Evolutionary conservation across 2,888 invertebrate genomes (phyloP), one percentile per base, ranked within the genome.

Genomic region (Dolichomitus sp.): DNA sequence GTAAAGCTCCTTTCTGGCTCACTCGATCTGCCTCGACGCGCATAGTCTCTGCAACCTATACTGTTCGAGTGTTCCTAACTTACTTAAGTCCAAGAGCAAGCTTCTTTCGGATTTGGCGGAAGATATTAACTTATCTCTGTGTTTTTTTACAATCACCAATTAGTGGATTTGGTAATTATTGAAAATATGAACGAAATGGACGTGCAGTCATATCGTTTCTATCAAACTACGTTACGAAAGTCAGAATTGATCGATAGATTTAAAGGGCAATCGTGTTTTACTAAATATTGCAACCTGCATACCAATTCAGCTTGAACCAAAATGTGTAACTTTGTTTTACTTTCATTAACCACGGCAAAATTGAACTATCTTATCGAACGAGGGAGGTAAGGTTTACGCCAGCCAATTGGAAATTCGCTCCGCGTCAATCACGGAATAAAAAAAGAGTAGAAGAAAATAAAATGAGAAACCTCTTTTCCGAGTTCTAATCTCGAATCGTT

Each of bases 401-500:
- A 33, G 33, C 59, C 70, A 74, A 82, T 82, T 66, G 78, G 70
- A 65, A 79, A 82, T 82, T 82, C 78, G 45, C 27, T 68, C 14
- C 65, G 45, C 78, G 78, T 69, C 70, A 63, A 69, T 74, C 48
- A 23, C n/a, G 30, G 48, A 30, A 66, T 48, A 40, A 70, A 50
- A 48, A 70, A 73, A 48, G 23, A 14, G 45, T 37, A 23, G 52
- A 70, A 30, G 27, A 23, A 61, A 27, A 33, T 57, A 72, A 80
- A 66, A 37, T 59, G 65, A 65, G 23, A 57, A 59, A 59, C 48
- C 57, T 61, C 48, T 45, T 65, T 69, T n/a, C 50, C 50, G 75
- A 42, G 63, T 57, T 77, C 63, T 75, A 82, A 82, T 78, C 82
- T 73, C 74, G 80, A 68, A 79, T 78, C 81, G 81, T 84, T 86